Conservation (phyloP, 2,113 vertebrate species). For the Patagioenas fasciata region DNA sequence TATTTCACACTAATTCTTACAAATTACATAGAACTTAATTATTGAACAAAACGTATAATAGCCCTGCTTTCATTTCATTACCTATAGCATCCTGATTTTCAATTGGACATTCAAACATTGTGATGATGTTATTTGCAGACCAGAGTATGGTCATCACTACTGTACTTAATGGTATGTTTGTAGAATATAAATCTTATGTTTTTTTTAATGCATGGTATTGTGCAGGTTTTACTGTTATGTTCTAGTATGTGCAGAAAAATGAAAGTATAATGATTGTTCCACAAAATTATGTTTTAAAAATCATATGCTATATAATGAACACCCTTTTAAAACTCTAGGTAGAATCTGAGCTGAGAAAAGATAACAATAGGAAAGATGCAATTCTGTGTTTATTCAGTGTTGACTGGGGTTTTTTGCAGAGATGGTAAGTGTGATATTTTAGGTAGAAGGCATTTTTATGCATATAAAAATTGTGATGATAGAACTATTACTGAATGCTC, state of each 20-base stretch:
- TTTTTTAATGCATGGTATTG: not conserved
- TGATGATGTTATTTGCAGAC: not conserved
- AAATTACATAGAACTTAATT: not conserved
- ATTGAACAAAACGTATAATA: not conserved
- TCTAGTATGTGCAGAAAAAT: not conserved
- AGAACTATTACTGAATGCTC: not conserved
- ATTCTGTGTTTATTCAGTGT: not conserved
- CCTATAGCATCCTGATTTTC: not conserved
- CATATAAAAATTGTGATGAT: not conserved
- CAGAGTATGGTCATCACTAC: not conserved
- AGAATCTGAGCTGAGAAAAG: not conserved
- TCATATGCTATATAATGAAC: not conserved
- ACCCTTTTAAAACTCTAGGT: not conserved
- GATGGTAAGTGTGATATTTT: not conserved
- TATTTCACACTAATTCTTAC: not conserved
- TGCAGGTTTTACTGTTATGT: not conserved
- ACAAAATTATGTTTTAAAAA: not conserved
- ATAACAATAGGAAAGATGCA: not conserved
- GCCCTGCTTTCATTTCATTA: not conserved
- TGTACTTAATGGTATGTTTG: not conserved
- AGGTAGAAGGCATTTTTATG: not conserved
- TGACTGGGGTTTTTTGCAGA: not conserved
- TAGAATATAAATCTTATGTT: not conserved
- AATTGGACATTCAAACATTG: not conserved
- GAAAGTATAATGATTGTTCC: not conserved